Evolutionary conservation across 1,140 invertebrate species (phyloP), one percentile per base, ranked within the genome.

Genomic region (Drosophila punjabiensis): DNA sequence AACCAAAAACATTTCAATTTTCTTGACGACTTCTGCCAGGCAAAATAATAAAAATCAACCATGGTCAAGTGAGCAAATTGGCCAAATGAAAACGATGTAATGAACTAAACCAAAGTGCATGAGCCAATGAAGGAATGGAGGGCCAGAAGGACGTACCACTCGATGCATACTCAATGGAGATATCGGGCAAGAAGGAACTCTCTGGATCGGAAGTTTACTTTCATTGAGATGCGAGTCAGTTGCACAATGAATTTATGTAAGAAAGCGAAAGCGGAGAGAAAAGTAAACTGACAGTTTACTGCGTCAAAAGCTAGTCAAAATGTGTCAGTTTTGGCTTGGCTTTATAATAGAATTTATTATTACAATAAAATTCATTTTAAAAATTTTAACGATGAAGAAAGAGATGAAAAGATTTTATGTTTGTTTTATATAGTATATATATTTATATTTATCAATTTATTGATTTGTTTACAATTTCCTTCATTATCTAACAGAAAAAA

Each of bases 1-100:
- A 77, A 77, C 55, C 75, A n/a, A 79, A 79, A 79, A 79, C 76
- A 79, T 69, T 82, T 75, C 70, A 84, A 84, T 71, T 73, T 75
- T 52, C 74, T 67, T 58, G 58, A 60, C 61, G 56, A 86, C 50
- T 52, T n/a, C 50, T 56, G 32, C 13, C 48, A 32, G 47, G 24
- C 60, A 52, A 79, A 58, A 74, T 48, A 66, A 71, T 68, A 64
- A 68, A 79, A 71, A 52, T 66, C 62, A 83, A 80, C 74, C 62
- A 76, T 58, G 76, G 59, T 76, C 81, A 82, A 79, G 63, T 66
- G 50, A 35, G 60, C 80, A 86, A 87, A 86, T 76, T 86, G 79
- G 50, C 69, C 63, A 68, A 86, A 82, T 87, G 79, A 58, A 76
- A 82, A 77, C 55, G 65, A 68, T 81, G 59, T 79, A 79, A 70